Evolutionary conservation across 2,888 invertebrate species (phyloP).

Genomic region (Unio delphinus): DNA sequence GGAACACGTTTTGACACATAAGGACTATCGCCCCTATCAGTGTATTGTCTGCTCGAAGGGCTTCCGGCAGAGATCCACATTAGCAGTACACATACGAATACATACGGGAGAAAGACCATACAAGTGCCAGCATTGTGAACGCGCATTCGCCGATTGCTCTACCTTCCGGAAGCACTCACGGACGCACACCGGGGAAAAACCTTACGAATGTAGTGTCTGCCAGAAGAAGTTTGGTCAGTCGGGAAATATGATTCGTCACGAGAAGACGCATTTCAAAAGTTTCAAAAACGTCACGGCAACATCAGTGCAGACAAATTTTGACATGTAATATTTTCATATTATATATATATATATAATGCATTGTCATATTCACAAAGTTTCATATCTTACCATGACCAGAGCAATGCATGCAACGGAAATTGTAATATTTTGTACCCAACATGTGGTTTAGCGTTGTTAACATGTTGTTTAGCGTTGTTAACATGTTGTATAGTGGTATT

Average conservation of each 20-base stretch:
- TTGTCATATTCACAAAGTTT: too few relatives aligned
- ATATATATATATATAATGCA: too few relatives aligned
- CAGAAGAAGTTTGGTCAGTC: constrained; percentile 46
- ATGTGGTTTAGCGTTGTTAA: too few relatives aligned
- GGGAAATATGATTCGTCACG: constrained; percentile 49
- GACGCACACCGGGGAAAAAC: constrained; percentile 46
- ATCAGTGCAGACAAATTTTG: too few relatives aligned
- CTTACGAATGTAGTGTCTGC: constrained; percentile 43
- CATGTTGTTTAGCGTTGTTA: too few relatives aligned
- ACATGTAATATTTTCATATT: too few relatives aligned
- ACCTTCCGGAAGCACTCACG: constrained; percentile 44
- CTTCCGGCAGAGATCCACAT: constrained; percentile 44
- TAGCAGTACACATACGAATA: constrained; percentile 40
- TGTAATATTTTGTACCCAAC: too few relatives aligned
- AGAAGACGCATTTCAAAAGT: constrained; percentile 23
- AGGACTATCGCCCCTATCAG: constrained; percentile 28
- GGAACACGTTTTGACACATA: constrained; percentile 33
- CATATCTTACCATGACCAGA: too few relatives aligned
- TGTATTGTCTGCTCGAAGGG: constrained; percentile 38
- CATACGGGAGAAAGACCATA: constrained; percentile 48
- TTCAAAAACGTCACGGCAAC: too few relatives aligned
- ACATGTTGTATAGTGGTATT: too few relatives aligned
- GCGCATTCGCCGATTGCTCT: constrained; percentile 44
- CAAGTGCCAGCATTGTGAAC: constrained; percentile 33
- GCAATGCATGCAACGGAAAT: too few relatives aligned